Evolutionary conservation across 2,113 vertebrate genomes (phyloP).

Genomic region (Pedetes capensis): DNA sequence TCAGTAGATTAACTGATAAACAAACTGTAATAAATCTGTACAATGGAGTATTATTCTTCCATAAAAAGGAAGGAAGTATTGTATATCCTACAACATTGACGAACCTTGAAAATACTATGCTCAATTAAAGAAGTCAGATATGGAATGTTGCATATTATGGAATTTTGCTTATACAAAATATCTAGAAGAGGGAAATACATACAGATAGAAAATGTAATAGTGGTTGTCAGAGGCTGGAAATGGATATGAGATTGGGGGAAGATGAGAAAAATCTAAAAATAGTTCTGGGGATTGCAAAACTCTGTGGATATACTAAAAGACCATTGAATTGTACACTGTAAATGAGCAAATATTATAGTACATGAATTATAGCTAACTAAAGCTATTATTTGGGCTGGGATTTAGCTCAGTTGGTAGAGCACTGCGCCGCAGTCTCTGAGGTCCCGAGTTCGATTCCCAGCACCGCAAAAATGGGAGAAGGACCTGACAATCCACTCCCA

Average conservation of each 20-base stretch:
- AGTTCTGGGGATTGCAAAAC: not conserved
- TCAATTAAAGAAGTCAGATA: not conserved
- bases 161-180: not conserved
- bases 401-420: too few relatives aligned
- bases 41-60: not conserved
- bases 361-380: not conserved
- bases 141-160: not conserved
- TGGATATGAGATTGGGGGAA: not conserved
- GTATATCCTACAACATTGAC: not conserved
- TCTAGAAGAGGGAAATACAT: not conserved
- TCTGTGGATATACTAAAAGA: not conserved
- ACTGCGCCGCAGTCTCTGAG: too few relatives aligned
- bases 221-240: not conserved
- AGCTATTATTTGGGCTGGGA: too few relatives aligned
- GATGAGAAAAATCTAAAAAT: conserved; percentile 12
- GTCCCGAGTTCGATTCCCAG: too few relatives aligned
- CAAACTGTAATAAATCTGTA: not conserved
- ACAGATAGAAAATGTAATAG: not conserved
- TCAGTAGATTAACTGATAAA: not conserved
- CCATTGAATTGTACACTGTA: not conserved
- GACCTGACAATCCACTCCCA: too few relatives aligned
- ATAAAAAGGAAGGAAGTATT: not conserved
- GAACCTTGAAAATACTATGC: not conserved
- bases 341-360: not conserved
- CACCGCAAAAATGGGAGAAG: not conserved